These are phyloP conservation scores for Geothlypis trichas DNA, from an alignment of 2,113 vertebrate genomes.

Conservation along the genomic window DNA sequence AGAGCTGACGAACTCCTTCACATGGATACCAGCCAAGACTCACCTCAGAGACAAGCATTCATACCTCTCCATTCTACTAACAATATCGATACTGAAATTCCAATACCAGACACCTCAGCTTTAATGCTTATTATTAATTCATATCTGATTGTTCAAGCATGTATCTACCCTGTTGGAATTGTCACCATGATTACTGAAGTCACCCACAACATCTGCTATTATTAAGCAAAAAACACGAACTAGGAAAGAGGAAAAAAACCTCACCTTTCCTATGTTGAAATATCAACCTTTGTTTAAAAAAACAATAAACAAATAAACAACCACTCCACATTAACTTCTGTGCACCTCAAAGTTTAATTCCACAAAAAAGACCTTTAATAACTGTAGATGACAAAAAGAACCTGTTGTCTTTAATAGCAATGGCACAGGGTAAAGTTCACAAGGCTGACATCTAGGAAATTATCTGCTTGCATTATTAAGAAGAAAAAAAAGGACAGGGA, in stretches of 20 bases:
- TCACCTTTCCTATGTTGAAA: neutral
- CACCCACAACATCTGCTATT: neutral
- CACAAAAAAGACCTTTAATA: neutral
- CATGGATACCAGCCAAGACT: neutral
- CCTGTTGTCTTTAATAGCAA: neutral
- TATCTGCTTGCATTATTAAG: neutral
- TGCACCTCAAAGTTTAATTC: neutral
- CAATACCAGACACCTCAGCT: neutral
- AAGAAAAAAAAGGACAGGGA: neutral
- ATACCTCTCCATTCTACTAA: neutral
- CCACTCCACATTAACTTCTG: neutral
- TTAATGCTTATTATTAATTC: neutral
- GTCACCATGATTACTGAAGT: neutral
- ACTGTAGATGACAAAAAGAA: neutral
- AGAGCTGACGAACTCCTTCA: neutral
- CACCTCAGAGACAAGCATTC: neutral
- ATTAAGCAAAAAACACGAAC: neutral
- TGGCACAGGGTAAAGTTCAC: neutral
- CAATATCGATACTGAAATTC: neutral
- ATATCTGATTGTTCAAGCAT: neutral
- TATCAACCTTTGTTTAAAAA: neutral
- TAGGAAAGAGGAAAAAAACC: neutral
- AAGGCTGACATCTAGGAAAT: neutral
- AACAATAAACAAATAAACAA: neutral
- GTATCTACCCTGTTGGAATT: neutral